A percentile compares a stretch with the other conserved stretches of the same genome.
phyloP scores from a whole-genome alignment of 2,888 invertebrate genomes.

The Pammene fasciana region DNA sequence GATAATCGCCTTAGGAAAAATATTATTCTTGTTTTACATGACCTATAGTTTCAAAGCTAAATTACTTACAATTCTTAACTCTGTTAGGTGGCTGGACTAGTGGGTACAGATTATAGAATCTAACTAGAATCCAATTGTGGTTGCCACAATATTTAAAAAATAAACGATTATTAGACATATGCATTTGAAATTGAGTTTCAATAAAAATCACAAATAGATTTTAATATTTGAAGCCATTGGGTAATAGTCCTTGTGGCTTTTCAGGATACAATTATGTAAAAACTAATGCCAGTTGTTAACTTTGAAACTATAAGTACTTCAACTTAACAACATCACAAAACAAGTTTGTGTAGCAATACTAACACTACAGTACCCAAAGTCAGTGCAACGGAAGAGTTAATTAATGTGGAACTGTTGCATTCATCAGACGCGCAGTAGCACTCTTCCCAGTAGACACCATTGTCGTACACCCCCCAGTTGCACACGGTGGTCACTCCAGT shows the following conservation, averaged over 20 bases:
- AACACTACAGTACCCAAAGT: slow-evolving; percentile 47
- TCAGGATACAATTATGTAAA: not conserved
- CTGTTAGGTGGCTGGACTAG: no score
- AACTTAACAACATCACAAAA: slow-evolving; percentile 42
- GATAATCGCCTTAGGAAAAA: no score
- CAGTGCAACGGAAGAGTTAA: slow-evolving; percentile 55
- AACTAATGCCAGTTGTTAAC: not conserved
- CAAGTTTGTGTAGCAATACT: slow-evolving; percentile 38
- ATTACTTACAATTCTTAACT: no score
- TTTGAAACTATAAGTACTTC: not conserved
- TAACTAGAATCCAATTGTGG: no score
- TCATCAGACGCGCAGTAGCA: slow-evolving; percentile 97
- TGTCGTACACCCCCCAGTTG: slow-evolving; percentile 97
- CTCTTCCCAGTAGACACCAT: slow-evolving; percentile 98
- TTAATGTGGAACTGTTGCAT: slow-evolving; percentile 85
- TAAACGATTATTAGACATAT: no score
- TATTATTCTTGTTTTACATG: no score
- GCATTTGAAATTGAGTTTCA: no score
- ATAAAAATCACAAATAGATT: no score
- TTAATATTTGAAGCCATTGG: no score
- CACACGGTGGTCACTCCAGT: slow-evolving; percentile 97
- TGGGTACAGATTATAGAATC: no score
- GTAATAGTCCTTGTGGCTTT: not conserved
- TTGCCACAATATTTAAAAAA: no score
- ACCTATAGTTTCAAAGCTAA: no score